phyloP scores from a whole-genome alignment of 1,140 invertebrate genomes.

The Drosophila mauritiana region DNA sequence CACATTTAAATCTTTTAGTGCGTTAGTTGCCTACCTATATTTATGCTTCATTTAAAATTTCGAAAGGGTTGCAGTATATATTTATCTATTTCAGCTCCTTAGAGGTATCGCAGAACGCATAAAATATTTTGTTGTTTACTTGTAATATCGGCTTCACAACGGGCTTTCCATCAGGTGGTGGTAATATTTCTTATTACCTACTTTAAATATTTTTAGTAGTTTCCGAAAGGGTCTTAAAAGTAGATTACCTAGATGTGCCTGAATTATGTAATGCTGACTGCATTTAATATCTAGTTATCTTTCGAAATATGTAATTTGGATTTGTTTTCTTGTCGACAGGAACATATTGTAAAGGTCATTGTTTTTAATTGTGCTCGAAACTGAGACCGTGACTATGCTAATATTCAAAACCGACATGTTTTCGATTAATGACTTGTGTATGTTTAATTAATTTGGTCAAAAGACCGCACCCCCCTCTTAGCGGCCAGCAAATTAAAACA shows the following conservation, averaged over 20 bases:
- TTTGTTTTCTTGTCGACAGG: not conserved
- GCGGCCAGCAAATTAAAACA: slow-evolving; percentile 26
- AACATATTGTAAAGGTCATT: slow-evolving; percentile 2
- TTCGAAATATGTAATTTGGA: not conserved
- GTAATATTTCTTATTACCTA: not conserved
- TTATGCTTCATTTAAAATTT: not conserved
- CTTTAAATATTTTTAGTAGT: not conserved
- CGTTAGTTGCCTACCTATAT: too few relatives aligned
- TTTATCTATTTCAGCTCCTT: too few relatives aligned
- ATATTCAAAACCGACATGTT: slow-evolving; percentile 26
- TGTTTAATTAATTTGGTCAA: slow-evolving; percentile 36
- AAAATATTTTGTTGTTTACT: too few relatives aligned
- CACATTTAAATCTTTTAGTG: too few relatives aligned
- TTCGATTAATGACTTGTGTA: slow-evolving; percentile 38
- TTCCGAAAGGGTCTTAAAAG: too few relatives aligned
- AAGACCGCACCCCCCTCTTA: not conserved
- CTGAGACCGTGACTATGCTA: slow-evolving; percentile 30
- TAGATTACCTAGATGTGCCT: too few relatives aligned
- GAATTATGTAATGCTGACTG: not conserved
- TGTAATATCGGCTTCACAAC: too few relatives aligned
- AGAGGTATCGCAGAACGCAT: too few relatives aligned
- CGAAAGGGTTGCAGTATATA: not conserved
- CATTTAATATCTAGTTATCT: too few relatives aligned
- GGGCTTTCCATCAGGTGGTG: too few relatives aligned
- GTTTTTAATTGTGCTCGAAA: slow-evolving; percentile 3